Evolutionary conservation across 2,797 vertebrate species (phyloP), one percentile per base, ranked within the genome.

Genomic region (Falco cherrug): DNA sequence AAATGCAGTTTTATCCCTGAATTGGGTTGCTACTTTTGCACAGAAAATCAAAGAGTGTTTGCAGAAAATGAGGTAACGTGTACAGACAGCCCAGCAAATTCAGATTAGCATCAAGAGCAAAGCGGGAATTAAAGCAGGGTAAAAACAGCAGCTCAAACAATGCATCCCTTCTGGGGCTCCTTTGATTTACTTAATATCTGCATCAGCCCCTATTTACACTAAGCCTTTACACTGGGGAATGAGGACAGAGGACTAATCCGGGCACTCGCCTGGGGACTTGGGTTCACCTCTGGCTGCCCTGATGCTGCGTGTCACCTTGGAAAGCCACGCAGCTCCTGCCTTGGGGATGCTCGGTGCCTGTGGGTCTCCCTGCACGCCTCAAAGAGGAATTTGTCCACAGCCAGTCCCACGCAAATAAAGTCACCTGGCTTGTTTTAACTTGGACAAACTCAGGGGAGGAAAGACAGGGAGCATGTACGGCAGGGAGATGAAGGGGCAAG

Each of bases 51-150:
- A 70, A 77, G 78, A 9, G 20, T 0, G 1, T 80, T 85, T 80
- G 90, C 0, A 6, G 57, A 22, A 51, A 39, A 35, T 0, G 13
- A 90, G 53, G 70, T 68, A 92, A 90, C 9, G 0, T 0, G 54
- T 3, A 51, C 50, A 33, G 94, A 91, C 96, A 96, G 87, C 92
- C 87, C 21, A 10, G 94, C 47, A 95, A 91, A 85, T 69, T 56
- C 64, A 1, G 2, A 94, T 94, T 41, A 97, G 82, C 93, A 78
- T 53, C 93, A 33, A 57, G 68, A 84, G 53, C 54, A 87, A 87
- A 91, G 84, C 78, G 61, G 89, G 92, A 93, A 85, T 85, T 41
- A 88, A 63, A 87, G 90, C 82, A 80, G 89, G 84, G 68, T 47
- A 8, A 67, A 65, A 96, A 8, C 63, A 90, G 82, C 90, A 88